Base-by-base conservation (phyloP, 2,113 vertebrate genomes). In the Cyanoliseus patagonus region DNA sequence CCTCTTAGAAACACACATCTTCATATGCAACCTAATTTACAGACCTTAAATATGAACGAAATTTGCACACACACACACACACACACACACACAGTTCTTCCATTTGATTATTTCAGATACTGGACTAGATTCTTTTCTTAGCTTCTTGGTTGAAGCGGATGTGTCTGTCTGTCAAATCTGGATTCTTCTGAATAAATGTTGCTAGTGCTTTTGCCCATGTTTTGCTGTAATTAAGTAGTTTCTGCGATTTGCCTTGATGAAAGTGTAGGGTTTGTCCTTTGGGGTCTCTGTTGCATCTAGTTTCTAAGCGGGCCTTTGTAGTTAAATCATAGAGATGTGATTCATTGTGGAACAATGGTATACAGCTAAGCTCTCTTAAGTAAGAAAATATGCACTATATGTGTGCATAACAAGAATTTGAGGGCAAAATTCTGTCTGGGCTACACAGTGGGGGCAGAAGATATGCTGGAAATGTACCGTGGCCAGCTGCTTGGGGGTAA, bases 351-450 rank as follows among this genome's bases (percentile, higher is more conserved):
- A 55, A 42, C 42, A 86, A 88, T 1, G 1, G 23, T 42, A 64
- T 16, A 78, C 47, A 91, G 37, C 80, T 49, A 93, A 51, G 52
- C 41, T 94, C 70, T 91, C 52, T 87, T 83, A 89, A 66, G 19
- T 11, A 66, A 49, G 19, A 91, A 92, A 85, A 70, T 63, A 72
- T 2, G 1, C 30, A 17, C 31, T 72, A 8, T 52, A 52, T 49
- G 20, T 84, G 33, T 79, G 55, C 17, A 84, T n/a, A 79, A 89
- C 22, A 94, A 62, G 77, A 84, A 64, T 92, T 28, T 86, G 83
- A 92, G 80, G 88, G 86, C 57, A 91, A 89, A 94, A 94, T 89
- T 96, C 57, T 86, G 86, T 82, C 76, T 93, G 74, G 86, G 70
- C 62, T 81, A 79, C 57, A 49, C 41, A 72, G 73, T 18, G 10